Evolutionary conservation across 2,797 vertebrate species (phyloP).

Genomic region (Adrianichthys oophorus): DNA sequence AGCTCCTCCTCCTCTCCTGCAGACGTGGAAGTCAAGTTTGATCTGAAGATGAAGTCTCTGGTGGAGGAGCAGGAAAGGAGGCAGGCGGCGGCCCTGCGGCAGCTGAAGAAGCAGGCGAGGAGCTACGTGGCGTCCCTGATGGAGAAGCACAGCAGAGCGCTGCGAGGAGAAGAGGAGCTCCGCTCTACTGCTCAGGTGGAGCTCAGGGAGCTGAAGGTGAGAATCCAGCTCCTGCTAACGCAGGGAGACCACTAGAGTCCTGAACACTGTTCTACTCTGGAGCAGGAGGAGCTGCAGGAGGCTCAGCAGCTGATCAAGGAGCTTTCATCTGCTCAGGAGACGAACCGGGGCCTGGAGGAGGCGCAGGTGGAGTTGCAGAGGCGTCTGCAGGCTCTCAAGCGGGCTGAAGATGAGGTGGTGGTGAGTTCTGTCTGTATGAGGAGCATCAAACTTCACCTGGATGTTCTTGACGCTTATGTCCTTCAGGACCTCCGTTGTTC

Average conservation of each 20-base stretch:
- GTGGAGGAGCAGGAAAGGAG: background rate
- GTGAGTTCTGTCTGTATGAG: constrained; percentile 14
- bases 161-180: constrained; percentile 17
- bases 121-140: background rate
- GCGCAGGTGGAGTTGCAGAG: constrained; percentile 3
- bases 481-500: constrained; percentile 23
- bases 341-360: constrained; percentile 34
- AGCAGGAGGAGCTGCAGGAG: constrained; percentile 9
- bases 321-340: constrained; percentile 11
- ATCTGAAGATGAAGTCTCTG: constrained; percentile 1
- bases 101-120: constrained; percentile 11
- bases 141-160: constrained; percentile 2
- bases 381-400: constrained; percentile 13
- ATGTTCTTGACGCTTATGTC: background rate
- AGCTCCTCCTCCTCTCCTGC: background rate
- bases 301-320: background rate
- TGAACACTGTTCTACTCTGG: background rate
- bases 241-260: too few species aligned
- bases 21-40: constrained; percentile 33
- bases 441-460: too few species aligned
- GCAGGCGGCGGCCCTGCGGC: background rate
- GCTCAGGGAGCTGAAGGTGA: constrained; percentile 30
- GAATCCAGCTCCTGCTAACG: background rate
- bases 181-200: background rate
- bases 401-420: background rate